Evolutionary conservation across 1,140 invertebrate genomes (phyloP).

Genomic region (Bradysia coprophila): DNA sequence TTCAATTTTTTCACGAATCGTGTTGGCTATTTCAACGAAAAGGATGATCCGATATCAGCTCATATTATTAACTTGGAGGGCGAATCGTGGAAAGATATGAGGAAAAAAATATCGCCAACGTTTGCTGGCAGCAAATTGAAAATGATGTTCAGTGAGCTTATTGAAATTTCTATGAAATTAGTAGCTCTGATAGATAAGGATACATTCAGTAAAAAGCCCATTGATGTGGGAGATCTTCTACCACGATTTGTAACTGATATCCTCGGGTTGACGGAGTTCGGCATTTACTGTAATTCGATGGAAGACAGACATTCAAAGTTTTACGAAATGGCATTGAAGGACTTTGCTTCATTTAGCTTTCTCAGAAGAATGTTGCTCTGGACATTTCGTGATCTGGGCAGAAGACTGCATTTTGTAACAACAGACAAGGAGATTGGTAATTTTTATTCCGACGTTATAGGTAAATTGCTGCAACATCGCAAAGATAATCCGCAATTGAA

Average conservation of each 20-base stretch:
- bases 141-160: constrained; percentile 21
- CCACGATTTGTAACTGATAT: constrained; percentile 35
- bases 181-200: constrained; percentile 7
- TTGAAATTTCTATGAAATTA: constrained; percentile 7
- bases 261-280: constrained; percentile 35
- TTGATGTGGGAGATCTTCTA: constrained; percentile 23
- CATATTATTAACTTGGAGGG: constrained; percentile 29
- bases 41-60: constrained; percentile 28
- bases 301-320: constrained; percentile 32
- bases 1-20: constrained; percentile 27
- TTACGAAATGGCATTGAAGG: constrained; percentile 14
- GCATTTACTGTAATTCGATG: constrained; percentile 32
- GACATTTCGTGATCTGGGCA: constrained; percentile 1
- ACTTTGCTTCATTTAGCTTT: constrained; percentile 13
- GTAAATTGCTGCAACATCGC: constrained; percentile 25
- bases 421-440: constrained; percentile 16
- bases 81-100: constrained; percentile 28
- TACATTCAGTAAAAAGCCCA: not conserved
- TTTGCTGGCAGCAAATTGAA: constrained; percentile 29
- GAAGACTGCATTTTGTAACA: not conserved
- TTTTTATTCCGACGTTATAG: constrained; percentile 27
- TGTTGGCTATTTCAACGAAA: constrained; percentile 24
- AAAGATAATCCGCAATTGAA: constrained; percentile 23
- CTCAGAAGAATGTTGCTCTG: constrained; percentile 9
- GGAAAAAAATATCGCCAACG: constrained; percentile 28